phyloP scores from a whole-genome alignment of 1,140 invertebrate species.

The Dolichoris vasculosae region DNA sequence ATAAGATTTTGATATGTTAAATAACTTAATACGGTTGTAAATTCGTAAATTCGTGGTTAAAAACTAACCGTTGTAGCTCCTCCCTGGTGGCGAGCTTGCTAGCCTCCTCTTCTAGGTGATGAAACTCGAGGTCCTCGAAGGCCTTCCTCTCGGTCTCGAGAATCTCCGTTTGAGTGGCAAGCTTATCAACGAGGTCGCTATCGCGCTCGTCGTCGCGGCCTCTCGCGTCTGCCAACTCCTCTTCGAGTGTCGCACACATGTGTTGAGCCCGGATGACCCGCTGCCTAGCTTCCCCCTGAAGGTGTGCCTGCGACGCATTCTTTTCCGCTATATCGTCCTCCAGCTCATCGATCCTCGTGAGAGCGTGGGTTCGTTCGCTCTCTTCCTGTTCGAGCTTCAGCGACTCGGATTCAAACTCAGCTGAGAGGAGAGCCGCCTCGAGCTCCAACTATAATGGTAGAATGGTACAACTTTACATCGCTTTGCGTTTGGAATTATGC shows the following conservation, averaged over 20 bases:
- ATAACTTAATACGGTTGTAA: too few relatives aligned
- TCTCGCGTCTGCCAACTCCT: constrained; percentile 61
- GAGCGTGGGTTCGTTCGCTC: constrained; percentile 80
- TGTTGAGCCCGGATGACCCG: constrained; percentile 70
- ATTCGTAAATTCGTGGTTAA: neutral
- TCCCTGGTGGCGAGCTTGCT: constrained; percentile 87
- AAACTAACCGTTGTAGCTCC: constrained; percentile 84
- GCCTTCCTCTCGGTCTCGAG: constrained; percentile 85
- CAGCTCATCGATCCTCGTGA: constrained; percentile 76
- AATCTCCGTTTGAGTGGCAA: constrained; percentile 76
- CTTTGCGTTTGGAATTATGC: too few relatives aligned
- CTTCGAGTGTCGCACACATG: constrained; percentile 67
- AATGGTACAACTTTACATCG: neutral
- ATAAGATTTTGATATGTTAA: too few relatives aligned
- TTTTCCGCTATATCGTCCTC: constrained; percentile 75
- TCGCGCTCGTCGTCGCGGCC: constrained; percentile 54
- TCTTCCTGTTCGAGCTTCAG: constrained; percentile 82
- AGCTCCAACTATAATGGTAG: constrained; percentile 81
- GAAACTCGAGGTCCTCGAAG: constrained; percentile 95
- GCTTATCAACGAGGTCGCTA: constrained; percentile 64
- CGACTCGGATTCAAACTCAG: constrained; percentile 86
- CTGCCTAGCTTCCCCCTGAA: constrained; percentile 71
- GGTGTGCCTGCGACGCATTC: constrained; percentile 68
- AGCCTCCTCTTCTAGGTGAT: constrained; percentile 92
- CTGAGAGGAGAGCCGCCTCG: constrained; percentile 87